Percentiles rank a stretch among this genome's conserved stretches.
phyloP scores from a whole-genome alignment of 2,113 vertebrate species.

The Chaetops frenatus region DNA sequence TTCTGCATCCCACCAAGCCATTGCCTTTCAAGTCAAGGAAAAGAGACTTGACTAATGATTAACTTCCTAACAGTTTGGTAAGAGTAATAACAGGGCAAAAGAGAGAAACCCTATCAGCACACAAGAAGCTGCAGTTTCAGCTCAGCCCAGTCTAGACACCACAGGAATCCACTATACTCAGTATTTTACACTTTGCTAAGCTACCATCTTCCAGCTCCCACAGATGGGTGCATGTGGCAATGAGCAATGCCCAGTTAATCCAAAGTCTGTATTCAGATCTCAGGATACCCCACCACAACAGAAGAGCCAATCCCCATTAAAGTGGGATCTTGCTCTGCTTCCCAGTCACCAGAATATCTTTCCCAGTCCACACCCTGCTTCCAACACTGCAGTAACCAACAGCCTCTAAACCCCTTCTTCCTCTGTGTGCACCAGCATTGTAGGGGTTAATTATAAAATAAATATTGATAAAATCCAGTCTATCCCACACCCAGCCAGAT shows the following conservation, averaged over 20 bases:
- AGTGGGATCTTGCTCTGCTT: background rate
- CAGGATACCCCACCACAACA: background rate
- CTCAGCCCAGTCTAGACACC: background rate
- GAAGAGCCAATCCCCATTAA: background rate
- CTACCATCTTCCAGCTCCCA: background rate
- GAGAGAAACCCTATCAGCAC: background rate
- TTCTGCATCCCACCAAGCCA: background rate
- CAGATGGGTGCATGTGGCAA: background rate
- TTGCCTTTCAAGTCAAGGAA: background rate
- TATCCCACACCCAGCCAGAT: background rate
- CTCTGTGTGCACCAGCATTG: background rate
- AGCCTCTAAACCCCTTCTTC: background rate
- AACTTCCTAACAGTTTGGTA: background rate
- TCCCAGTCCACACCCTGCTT: background rate
- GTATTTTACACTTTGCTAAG: background rate
- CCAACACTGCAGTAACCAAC: background rate
- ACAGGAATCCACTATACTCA: background rate
- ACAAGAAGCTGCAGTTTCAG: background rate
- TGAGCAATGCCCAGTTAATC: background rate
- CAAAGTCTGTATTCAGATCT: background rate
- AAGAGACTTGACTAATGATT: fast-evolving
- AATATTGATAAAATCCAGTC: background rate
- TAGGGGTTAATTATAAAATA: background rate
- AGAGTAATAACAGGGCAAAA: background rate
- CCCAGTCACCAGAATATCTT: background rate